Conservation (phyloP, 2,113 vertebrate species). For the Jacana jacana region DNA sequence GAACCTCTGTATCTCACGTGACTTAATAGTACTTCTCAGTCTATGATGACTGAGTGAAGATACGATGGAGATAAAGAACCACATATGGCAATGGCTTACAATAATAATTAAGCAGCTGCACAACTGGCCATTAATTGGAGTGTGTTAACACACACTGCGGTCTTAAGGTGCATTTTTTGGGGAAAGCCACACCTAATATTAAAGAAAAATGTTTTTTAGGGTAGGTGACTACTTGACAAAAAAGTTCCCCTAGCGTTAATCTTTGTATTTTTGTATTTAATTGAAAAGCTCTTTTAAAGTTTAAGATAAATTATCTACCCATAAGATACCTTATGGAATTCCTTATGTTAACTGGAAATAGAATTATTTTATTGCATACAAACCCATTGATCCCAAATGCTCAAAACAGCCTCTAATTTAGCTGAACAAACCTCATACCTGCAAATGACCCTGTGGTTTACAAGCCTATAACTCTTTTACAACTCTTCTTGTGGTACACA, state of each 20-base stretch:
- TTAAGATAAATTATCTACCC: neutral
- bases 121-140: neutral
- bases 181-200: neutral
- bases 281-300: neutral
- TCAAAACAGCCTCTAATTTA: conserved; percentile 34
- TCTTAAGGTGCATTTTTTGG: neutral
- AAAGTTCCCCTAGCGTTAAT: conserved; percentile 4
- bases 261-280: conserved; percentile 27
- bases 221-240: neutral
- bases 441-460: conserved; percentile 16
- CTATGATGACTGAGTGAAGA: neutral
- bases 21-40: neutral
- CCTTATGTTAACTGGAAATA: conserved; percentile 12
- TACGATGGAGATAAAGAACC: neutral
- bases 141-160: neutral
- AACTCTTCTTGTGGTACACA: neutral
- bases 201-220: neutral
- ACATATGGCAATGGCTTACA: neutral
- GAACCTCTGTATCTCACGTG: neutral
- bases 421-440: conserved; percentile 38
- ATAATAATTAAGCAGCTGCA: neutral
- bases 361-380: neutral
- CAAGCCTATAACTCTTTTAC: neutral
- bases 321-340: neutral
- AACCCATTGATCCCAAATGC: neutral